Evolutionary conservation across 2,888 invertebrate genomes (phyloP).

Genomic region (Auanema sp.): DNA sequence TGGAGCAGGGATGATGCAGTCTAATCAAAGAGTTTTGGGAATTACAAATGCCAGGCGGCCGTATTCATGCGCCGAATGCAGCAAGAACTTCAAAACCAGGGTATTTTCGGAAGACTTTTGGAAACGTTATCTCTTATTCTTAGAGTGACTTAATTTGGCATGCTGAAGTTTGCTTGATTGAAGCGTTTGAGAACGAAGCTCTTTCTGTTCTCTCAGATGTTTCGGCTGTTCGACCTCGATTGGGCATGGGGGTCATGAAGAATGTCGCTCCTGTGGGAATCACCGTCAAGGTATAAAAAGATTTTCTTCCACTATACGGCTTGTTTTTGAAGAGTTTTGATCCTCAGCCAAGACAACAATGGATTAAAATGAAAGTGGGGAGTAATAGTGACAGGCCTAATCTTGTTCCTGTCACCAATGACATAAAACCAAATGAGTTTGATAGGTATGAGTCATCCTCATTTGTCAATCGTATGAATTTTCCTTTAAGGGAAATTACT

Average conservation of each 20-base stretch:
- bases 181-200: conserved; percentile 52
- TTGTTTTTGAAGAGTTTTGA: conserved; percentile 10
- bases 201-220: conserved; percentile 22
- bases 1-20: too few relatives aligned
- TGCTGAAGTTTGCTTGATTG: conserved; percentile 47
- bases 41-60: conserved; percentile 19
- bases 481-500: background rate
- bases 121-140: conserved; percentile 1
- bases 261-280: conserved; percentile 17
- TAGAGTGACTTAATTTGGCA: conserved; percentile 46
- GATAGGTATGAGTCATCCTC: background rate
- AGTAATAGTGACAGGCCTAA: background rate
- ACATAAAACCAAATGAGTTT: too few relatives aligned
- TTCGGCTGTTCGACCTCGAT: background rate
- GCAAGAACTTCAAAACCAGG: conserved; percentile 42
- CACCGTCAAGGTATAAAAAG: conserved; percentile 19
- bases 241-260: background rate
- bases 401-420: too few relatives aligned
- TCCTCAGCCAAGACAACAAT: conserved; percentile 13
- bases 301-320: background rate
- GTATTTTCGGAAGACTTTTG: conserved; percentile 18
- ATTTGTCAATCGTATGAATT: background rate
- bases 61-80: conserved; percentile 44
- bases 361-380: conserved; percentile 15
- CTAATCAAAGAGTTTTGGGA: too few relatives aligned